Base-by-base conservation (phyloP, 1,140 invertebrate species). In the Drosophila nikananu region DNA sequence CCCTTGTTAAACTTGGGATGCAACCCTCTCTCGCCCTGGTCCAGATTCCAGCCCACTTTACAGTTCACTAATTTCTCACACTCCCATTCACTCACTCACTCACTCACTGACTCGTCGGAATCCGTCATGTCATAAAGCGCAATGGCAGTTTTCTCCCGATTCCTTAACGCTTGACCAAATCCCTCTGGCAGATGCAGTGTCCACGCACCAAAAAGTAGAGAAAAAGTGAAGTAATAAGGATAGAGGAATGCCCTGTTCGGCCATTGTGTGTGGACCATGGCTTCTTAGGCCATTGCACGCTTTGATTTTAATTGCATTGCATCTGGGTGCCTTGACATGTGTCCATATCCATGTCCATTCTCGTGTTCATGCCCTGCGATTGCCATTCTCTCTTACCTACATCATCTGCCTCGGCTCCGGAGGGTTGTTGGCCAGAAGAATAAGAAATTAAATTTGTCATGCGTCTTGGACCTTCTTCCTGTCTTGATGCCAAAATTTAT, bases 391-490 rank as follows among this genome's bases (percentile, higher is more conserved):
- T 48, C 25, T 71, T 80, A 62, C 61, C 76, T 62, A 80, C 46
- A 59, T 80, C 62, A 57, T 77, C 66, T 71, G 54, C 54, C 10
- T 10, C 21, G 35, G 21, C 32, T n/a, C 5, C 13, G 23, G 44
- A 59, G 76, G 76, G 73, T 77, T 76, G 32, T 35, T 77, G 75
- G 54, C 68, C 44, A 60, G 59, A 86, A 79, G 79, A 86, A 77
- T 86, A 86, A 86, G 83, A 86, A 86, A 86, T 86, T 86, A 86
- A 86, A 86, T 86, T 86, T 86, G 83, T 86, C 83, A 86, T 86
- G 83, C 83, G 66, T 65, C 72, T 71, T 64, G 74, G 70, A 75
- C 78, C 76, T 81, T 77, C 70, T 81, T 84, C 74, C 67, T 66
- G 59, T 65, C 73, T 60, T 72, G 39, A 61, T n/a, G 54, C 72